Evolutionary conservation across 2,113 vertebrate species (phyloP).

Genomic region (Penelope pileata): DNA sequence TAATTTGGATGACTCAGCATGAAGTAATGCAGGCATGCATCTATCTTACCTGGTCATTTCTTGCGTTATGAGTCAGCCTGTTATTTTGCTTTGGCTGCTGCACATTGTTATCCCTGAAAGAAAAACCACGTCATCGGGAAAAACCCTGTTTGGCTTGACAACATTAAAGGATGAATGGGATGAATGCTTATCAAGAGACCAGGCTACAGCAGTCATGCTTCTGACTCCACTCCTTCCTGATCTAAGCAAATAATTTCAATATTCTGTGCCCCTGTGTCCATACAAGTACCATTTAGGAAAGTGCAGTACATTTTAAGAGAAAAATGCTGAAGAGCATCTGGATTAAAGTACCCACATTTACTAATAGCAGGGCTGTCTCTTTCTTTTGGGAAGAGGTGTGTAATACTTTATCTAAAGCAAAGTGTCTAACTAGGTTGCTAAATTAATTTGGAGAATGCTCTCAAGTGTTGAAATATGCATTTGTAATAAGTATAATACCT

Average conservation of each 20-base stretch:
- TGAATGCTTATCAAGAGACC: background rate
- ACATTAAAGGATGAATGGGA: background rate
- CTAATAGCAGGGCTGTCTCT: background rate
- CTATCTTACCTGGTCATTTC: conserved; percentile 30
- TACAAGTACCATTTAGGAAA: background rate
- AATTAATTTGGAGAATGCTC: background rate
- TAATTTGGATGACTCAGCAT: background rate
- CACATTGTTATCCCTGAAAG: conserved; percentile 26
- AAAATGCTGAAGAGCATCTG: background rate
- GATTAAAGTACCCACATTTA: background rate
- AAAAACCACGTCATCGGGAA: background rate
- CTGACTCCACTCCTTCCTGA: background rate
- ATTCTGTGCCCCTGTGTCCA: background rate
- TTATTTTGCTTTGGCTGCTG: conserved; percentile 43
- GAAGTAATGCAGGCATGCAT: background rate
- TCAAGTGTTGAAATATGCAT: rapidly evolving
- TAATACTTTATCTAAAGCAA: background rate
- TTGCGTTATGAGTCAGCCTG: background rate
- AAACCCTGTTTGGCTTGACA: background rate
- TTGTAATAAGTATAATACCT: conserved; percentile 23
- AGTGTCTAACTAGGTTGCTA: background rate
- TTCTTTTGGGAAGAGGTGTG: background rate
- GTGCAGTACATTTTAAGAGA: background rate
- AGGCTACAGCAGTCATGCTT: background rate
- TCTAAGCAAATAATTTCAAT: background rate